These are phyloP conservation scores for Tinea pellionella DNA, from an alignment of 2,888 invertebrate genomes.

Conservation along the genomic window DNA sequence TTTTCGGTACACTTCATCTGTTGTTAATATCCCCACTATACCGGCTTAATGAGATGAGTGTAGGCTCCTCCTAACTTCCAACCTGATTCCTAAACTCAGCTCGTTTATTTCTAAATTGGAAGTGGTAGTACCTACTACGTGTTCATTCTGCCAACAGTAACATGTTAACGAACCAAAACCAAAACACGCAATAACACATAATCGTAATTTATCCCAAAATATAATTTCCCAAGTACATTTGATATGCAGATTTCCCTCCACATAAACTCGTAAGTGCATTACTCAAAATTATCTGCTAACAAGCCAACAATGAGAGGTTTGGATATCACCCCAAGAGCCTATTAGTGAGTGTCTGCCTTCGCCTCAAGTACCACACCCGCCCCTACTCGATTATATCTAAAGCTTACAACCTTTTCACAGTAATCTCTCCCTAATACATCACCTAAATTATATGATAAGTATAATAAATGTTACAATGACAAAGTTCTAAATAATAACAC, in stretches of 20 bases:
- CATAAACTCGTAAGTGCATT: constrained; percentile 43
- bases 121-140: no score
- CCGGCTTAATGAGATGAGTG: no score
- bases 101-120: no score
- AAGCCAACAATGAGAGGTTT: constrained; percentile 63
- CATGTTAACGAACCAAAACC: background rate
- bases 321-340: constrained; percentile 57
- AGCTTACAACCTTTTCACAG: constrained; percentile 46
- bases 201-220: background rate
- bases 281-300: constrained; percentile 55
- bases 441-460: background rate
- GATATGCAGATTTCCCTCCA: constrained; percentile 41
- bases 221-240: constrained; percentile 1
- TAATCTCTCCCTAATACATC: constrained; percentile 17
- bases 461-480: background rate
- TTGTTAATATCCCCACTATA: no score
- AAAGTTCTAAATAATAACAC: background rate
- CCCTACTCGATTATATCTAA: constrained; percentile 41
- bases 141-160: no score
- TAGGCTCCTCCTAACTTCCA: no score
- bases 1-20: no score
- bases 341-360: constrained; percentile 34
- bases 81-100: no score
- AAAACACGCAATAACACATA: background rate
- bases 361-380: constrained; percentile 49